Conservation (phyloP, 2,113 vertebrate species). For the Tetrax tetrax region DNA sequence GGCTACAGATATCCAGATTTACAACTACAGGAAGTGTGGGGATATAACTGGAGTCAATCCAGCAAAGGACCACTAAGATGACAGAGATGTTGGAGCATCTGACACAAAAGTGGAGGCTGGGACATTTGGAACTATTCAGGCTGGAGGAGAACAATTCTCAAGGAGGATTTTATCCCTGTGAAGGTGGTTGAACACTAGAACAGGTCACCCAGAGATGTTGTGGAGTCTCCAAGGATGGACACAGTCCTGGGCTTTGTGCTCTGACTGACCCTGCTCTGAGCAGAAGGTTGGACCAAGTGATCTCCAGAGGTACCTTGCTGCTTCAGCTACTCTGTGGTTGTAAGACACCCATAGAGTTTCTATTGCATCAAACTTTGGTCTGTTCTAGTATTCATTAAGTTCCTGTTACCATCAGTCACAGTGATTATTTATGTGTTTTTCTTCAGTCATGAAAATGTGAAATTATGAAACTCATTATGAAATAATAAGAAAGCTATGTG, state of each 20-base stretch:
- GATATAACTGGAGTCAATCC: not conserved
- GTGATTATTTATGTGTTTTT: not conserved
- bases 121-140: not conserved
- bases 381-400: not conserved
- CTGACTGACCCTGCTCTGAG: not conserved
- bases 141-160: not conserved
- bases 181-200: not conserved
- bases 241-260: not conserved
- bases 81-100: rapidly evolving
- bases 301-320: not conserved
- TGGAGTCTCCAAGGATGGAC: not conserved
- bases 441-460: not conserved
- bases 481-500: not conserved
- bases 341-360: not conserved
- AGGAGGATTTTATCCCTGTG: not conserved
- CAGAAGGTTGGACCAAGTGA: rapidly evolving
- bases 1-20: not conserved
- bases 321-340: not conserved
- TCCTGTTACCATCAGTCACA: not conserved
- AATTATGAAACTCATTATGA: not conserved
- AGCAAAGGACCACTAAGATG: not conserved
- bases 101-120: not conserved
- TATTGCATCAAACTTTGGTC: not conserved
- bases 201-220: not conserved
- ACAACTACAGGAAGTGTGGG: not conserved